A percentile compares a stretch with the other conserved stretches of the same genome.
Conservation (phyloP, 1,140 invertebrate species). For the Drosophila bocqueti region DNA sequence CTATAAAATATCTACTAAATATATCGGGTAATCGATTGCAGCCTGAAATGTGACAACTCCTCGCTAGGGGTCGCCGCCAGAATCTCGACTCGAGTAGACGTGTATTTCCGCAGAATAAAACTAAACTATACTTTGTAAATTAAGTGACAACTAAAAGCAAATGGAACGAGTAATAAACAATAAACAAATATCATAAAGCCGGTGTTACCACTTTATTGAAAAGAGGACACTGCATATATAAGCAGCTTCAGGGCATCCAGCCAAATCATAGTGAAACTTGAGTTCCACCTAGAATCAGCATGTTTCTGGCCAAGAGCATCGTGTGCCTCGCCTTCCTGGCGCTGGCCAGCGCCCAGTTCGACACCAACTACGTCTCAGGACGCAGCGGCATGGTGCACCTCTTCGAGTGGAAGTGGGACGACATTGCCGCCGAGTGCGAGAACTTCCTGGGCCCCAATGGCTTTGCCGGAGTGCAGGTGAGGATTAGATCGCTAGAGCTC, state of each 20-base stretch:
- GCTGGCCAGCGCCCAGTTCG: slow-evolving; percentile 40
- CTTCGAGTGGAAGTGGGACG: slow-evolving; percentile 87
- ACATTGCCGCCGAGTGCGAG: slow-evolving; percentile 94
- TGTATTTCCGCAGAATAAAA: too few species aligned
- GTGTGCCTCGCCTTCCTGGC: slow-evolving; percentile 51
- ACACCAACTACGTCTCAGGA: slow-evolving; percentile 9
- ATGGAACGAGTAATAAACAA: too few species aligned
- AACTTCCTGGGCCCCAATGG: slow-evolving; percentile 55
- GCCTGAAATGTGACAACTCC: too few species aligned
- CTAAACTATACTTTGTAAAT: too few species aligned
- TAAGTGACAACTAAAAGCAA: too few species aligned
- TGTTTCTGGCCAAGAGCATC: slow-evolving; percentile 62
- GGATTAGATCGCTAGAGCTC: not conserved
- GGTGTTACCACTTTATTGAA: too few species aligned
- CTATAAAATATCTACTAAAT: too few species aligned
- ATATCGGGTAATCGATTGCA: too few species aligned
- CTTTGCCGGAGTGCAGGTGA: slow-evolving; percentile 74
- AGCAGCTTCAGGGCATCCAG: not conserved
- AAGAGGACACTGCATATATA: too few species aligned
- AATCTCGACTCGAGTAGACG: too few species aligned
- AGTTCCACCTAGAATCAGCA: slow-evolving; percentile 41
- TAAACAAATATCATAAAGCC: too few species aligned
- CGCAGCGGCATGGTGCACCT: slow-evolving; percentile 9
- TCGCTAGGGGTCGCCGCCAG: too few species aligned
- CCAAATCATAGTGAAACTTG: slow-evolving; percentile 49